A percentile compares a stretch with the other conserved stretches of the same genome.
These are phyloP conservation scores for Drosophila koepferae DNA, from an alignment of 2,888 invertebrate species.

Conservation along the genomic window DNA sequence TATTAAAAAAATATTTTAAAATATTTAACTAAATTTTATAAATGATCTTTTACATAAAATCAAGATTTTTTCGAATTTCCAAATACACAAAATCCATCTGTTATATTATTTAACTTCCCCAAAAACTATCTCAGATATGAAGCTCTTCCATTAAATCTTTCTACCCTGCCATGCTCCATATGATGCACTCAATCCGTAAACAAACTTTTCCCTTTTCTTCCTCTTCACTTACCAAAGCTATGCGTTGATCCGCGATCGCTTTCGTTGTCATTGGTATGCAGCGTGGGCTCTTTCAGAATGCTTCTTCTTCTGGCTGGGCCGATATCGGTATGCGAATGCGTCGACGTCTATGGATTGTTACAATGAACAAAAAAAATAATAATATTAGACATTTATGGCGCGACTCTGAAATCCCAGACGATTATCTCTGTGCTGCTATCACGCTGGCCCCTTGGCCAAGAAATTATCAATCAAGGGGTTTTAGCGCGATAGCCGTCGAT, in stretches of 20 bases:
- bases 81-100: too few species aligned
- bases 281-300: slow-evolving; percentile 88
- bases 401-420: slow-evolving; percentile 47
- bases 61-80: too few species aligned
- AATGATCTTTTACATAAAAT: too few species aligned
- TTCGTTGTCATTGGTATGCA: slow-evolving; percentile 84
- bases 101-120: too few species aligned
- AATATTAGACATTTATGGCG: slow-evolving; percentile 19
- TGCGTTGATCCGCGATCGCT: slow-evolving; percentile 84
- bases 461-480: slow-evolving; percentile 33
- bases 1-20: too few species aligned
- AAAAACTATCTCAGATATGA: not conserved
- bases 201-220: too few species aligned
- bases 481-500: slow-evolving; percentile 23
- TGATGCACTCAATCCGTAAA: not conserved
- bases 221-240: slow-evolving; percentile 80
- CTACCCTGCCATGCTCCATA: too few species aligned
- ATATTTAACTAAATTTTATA: too few species aligned
- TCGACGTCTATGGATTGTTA: slow-evolving; percentile 85
- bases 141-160: not conserved
- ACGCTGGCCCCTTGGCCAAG: slow-evolving; percentile 4
- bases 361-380: not conserved
- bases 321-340: slow-evolving; percentile 87
- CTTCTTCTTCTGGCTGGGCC: slow-evolving; percentile 91
- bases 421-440: slow-evolving; percentile 38